Conservation (phyloP, 2,113 vertebrate species). For the Budorcas taxicolor region DNA sequence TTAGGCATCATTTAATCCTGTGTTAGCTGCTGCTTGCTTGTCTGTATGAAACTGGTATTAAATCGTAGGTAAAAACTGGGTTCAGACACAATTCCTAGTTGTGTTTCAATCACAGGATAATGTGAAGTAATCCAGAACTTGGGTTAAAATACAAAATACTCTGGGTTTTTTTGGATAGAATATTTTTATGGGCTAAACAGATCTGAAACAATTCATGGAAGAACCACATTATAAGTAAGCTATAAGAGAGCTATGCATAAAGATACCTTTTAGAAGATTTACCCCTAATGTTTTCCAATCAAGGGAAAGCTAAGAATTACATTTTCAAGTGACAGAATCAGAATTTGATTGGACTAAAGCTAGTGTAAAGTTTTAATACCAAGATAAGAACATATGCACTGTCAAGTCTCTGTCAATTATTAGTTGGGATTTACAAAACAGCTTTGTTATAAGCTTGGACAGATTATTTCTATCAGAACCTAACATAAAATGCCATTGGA, state of each 20-base stretch:
- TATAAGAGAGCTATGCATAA: not conserved
- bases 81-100: constrained; percentile 3
- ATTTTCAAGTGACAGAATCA: constrained; percentile 18
- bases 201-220: constrained; percentile 21
- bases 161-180: not conserved
- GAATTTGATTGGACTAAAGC: constrained; percentile 39
- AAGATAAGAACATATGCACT: not conserved
- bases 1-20: not conserved
- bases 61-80: not conserved
- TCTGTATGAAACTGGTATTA: not conserved
- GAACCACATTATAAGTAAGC: not conserved
- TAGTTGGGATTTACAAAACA: constrained; percentile 31
- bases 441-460: not conserved
- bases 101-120: not conserved
- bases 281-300: not conserved
- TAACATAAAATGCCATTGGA: constrained; percentile 50
- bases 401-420: not conserved
- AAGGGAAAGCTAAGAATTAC: constrained; percentile 6
- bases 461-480: constrained; percentile 57
- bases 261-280: constrained; percentile 9
- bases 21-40: constrained; percentile 19
- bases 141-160: not conserved
- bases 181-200: not conserved
- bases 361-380: constrained; percentile 1
- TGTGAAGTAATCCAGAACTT: not conserved